A percentile compares a stretch with the other conserved stretches of the same genome.
These are phyloP conservation scores for Hybos culiciformis DNA, from an alignment of 2,888 invertebrate species.

Conservation along the genomic window DNA sequence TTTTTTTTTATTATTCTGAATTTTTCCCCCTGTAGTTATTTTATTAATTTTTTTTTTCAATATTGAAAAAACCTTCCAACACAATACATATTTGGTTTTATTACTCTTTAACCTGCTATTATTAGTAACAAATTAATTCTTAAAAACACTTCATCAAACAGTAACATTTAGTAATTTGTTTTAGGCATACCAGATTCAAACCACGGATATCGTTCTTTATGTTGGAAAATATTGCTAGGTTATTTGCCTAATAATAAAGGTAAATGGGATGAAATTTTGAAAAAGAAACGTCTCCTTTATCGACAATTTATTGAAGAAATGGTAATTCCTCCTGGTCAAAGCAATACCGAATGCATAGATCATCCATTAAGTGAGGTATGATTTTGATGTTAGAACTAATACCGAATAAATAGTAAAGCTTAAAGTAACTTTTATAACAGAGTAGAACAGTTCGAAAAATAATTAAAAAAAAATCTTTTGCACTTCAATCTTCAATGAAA, in stretches of 20 bases:
- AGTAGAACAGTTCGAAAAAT: too few relatives aligned
- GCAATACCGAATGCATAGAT: constrained; percentile 42
- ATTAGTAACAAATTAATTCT: constrained; percentile 15
- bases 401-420: too few relatives aligned
- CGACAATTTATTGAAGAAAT: constrained; percentile 78
- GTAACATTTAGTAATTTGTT: constrained; percentile 2
- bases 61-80: not conserved
- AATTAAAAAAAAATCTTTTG: too few relatives aligned
- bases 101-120: constrained; percentile 2
- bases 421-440: too few relatives aligned
- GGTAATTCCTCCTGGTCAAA: constrained; percentile 67
- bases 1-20: too few relatives aligned
- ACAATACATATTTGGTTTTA: not conserved
- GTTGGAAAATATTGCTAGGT: constrained; percentile 79
- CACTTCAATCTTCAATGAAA: too few relatives aligned
- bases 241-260: constrained; percentile 61
- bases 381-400: too few relatives aligned
- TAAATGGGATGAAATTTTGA: constrained; percentile 53
- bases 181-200: constrained; percentile 80
- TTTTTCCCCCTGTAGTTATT: not conserved
- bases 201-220: constrained; percentile 63
- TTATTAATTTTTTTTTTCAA: not conserved
- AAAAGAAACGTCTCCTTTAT: constrained; percentile 66
- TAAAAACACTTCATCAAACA: not conserved
- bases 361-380: constrained; percentile 85